Percentiles rank a stretch among this genome's conserved stretches.
These are phyloP conservation scores for Halocaridina rubra DNA, from an alignment of 2,888 invertebrate genomes.

Conservation along the genomic window DNA sequence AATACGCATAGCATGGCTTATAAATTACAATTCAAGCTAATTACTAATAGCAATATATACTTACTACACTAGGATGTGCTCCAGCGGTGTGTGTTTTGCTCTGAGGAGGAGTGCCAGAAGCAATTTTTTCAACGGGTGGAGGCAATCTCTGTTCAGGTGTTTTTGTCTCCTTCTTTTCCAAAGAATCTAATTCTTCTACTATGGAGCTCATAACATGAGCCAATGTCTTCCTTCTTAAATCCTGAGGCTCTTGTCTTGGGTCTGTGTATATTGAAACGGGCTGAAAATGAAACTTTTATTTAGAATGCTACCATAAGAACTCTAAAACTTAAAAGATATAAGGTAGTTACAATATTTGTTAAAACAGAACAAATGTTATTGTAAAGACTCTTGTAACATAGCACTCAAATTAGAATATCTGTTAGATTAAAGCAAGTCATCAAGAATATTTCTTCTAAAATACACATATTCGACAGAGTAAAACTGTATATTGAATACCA, in stretches of 20 bases:
- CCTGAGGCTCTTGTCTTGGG: constrained; percentile 48
- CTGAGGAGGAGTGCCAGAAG: neutral
- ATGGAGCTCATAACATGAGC: constrained; percentile 58
- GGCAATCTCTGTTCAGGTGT: neutral
- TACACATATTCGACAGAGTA: neutral
- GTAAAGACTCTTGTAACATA: too few species aligned
- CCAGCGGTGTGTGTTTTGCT: neutral
- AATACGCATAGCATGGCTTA: too few species aligned
- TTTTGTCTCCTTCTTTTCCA: constrained; percentile 27
- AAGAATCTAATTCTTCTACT: constrained; percentile 52
- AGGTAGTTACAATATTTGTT: too few species aligned
- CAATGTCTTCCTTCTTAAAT: constrained; percentile 31
- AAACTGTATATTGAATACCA: too few species aligned
- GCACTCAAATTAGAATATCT: too few species aligned
- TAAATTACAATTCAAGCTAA: too few species aligned
- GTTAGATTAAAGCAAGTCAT: too few species aligned
- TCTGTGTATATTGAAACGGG: constrained; percentile 50
- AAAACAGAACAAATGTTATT: too few species aligned
- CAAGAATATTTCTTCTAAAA: neutral
- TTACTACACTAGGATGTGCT: constrained; percentile 10
- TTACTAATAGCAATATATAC: neutral
- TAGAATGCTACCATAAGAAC: too few species aligned
- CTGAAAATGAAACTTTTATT: too few species aligned
- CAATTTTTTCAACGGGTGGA: neutral
- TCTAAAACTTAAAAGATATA: too few species aligned